A percentile compares a stretch with the other conserved stretches of the same genome.
These are phyloP conservation scores for Chrysaora quinquecirrha DNA, from an alignment of 30 jellyfish, hydroid and myxozoan species.

Conservation along the genomic window DNA sequence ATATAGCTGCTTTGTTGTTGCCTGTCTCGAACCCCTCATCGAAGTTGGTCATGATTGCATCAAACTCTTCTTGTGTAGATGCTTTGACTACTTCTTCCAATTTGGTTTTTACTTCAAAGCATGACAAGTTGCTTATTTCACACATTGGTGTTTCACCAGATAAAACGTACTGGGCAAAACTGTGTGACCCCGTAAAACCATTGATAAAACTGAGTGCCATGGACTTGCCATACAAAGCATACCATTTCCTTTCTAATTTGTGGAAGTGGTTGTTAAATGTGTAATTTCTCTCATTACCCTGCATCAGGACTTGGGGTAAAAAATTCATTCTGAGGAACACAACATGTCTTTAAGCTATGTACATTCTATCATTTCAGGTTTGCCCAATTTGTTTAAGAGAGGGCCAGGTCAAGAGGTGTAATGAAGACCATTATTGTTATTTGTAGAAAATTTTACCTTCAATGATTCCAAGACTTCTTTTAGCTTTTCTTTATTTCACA, in stretches of 20 bases:
- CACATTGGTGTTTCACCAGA: background rate
- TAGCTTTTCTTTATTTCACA: too few species aligned
- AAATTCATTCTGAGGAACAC: too few species aligned
- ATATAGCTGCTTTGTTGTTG: conserved; percentile 9
- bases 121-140: background rate
- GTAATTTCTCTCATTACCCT: conserved; percentile 10
- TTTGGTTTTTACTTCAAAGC: conserved; percentile 6
- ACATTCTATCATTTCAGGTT: too few species aligned
- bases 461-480: too few species aligned
- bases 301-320: conserved; percentile 11
- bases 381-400: too few species aligned
- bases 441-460: too few species aligned
- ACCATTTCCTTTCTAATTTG: conserved; percentile 3
- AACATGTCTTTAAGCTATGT: too few species aligned
- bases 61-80: conserved; percentile 31
- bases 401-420: too few species aligned
- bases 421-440: too few species aligned
- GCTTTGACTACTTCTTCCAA: background rate
- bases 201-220: background rate
- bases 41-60: background rate
- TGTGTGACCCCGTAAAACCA: conserved; percentile 29
- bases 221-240: conserved; percentile 7
- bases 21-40: conserved; percentile 49
- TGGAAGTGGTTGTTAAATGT: conserved; percentile 26
- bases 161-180: conserved; percentile 14